Evolutionary conservation across 2,113 vertebrate genomes (phyloP).

Genomic region (Boulengeromyrus knoepffleri): DNA sequence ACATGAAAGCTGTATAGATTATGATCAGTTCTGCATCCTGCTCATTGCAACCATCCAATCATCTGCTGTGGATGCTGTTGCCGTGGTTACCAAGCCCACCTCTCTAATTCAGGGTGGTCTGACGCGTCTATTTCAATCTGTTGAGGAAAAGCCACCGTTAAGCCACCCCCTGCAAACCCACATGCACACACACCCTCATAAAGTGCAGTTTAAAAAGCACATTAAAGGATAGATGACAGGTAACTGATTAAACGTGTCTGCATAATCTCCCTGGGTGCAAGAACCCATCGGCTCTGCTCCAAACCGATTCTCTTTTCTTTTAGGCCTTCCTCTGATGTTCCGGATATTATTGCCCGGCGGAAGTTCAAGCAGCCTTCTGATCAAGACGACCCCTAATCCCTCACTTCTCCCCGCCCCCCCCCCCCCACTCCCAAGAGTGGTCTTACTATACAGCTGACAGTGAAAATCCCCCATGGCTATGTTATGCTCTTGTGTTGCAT

Average conservation of each 20-base stretch:
- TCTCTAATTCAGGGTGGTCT: conserved; percentile 33
- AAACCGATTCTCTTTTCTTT: conserved; percentile 28
- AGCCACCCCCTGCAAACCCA: neutral
- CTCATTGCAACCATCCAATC: conserved; percentile 31
- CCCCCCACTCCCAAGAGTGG: neutral
- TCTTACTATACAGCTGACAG: neutral
- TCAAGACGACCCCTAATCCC: conserved; percentile 47
- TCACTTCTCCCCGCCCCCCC: neutral
- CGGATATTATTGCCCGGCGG: conserved; percentile 53
- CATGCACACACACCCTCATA: neutral
- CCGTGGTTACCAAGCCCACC: conserved; percentile 36
- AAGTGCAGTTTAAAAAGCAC: neutral
- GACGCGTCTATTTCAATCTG: conserved; percentile 13
- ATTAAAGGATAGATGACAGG: neutral
- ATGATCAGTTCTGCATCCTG: conserved; percentile 3
- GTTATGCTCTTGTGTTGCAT: neutral
- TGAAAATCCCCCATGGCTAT: neutral
- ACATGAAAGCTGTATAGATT: neutral
- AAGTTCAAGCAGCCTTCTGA: conserved; percentile 54
- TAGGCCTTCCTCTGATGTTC: conserved; percentile 60
- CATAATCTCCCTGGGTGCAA: neutral
- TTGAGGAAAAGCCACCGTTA: neutral
- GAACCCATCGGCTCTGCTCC: neutral
- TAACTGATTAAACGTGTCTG: neutral
- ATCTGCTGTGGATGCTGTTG: conserved; percentile 36